Evolutionary conservation across 2,113 vertebrate species (phyloP).

Genomic region (Pluvianellus socialis): DNA sequence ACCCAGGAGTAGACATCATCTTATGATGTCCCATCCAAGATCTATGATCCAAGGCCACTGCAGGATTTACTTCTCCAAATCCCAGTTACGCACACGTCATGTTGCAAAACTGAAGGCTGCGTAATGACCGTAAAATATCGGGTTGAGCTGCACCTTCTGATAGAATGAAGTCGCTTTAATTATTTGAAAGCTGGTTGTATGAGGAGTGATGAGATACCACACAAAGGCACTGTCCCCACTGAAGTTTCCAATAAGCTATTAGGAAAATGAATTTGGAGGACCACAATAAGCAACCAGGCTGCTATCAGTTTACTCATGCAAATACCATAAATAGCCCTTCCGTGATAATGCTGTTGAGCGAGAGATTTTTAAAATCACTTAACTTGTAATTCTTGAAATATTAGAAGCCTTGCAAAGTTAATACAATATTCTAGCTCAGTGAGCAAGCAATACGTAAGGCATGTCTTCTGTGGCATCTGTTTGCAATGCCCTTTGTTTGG

Average conservation of each 20-base stretch:
- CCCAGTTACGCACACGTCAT: neutral
- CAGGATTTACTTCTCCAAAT: neutral
- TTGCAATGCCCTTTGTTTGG: constrained; percentile 53
- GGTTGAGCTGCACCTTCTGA: neutral
- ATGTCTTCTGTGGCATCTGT: constrained; percentile 32
- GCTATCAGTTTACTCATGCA: constrained; percentile 65
- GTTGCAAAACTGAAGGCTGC: neutral
- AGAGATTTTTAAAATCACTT: constrained; percentile 59
- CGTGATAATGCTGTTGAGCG: neutral
- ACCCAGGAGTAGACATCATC: neutral
- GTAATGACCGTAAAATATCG: neutral
- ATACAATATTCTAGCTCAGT: constrained; percentile 62
- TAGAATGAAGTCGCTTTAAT: constrained; percentile 8
- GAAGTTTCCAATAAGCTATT: constrained; percentile 64
- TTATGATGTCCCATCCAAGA: neutral
- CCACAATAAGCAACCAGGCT: constrained; percentile 19
- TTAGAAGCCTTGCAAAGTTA: constrained; percentile 58
- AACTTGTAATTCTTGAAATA: constrained; percentile 65
- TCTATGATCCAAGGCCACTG: neutral
- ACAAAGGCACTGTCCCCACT: constrained; percentile 12
- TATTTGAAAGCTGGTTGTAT: constrained; percentile 30
- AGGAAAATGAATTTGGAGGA: constrained; percentile 50
- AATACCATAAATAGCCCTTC: constrained; percentile 61
- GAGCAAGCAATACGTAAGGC: constrained; percentile 49
- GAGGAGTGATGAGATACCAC: constrained; percentile 26